Base-by-base conservation (phyloP, 2,797 vertebrate genomes). In the Adelosebastes latens region DNA sequence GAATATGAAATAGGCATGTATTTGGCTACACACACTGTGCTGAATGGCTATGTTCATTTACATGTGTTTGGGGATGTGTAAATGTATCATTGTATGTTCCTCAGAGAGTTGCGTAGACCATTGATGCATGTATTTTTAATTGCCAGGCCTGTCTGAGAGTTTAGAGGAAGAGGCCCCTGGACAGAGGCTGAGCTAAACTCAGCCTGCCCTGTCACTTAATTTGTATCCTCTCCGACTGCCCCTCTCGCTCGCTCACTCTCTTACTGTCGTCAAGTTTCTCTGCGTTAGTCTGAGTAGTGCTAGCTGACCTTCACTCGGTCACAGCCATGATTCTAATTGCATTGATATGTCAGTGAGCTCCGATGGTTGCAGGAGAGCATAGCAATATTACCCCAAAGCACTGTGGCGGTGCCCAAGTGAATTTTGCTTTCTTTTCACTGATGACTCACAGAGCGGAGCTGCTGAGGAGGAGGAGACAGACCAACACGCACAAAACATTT, bases 121-220 rank as follows among this genome's bases (percentile, higher is more conserved):
- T 71, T 91, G 93, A 93, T 95, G 94, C 95, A 91, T 97, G 92
- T 94, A 94, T 96, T 98, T 96, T 97, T 97, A 97, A 98, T 97
- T 97, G 94, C 90, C 69, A 63, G 78, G 77, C 73, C 80, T 87
- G 66, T 80, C 56, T 79, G 42, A 77, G 75, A 81, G 75, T 85
- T 49, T 92, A 7, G 84, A 80, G 72, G 82, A 88, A 76, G 88
- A 87, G 60, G 82, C 87, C 83, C 72, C 81, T 90, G 92, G 82
- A 90, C 89, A 94, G 87, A 77, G 83, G 83, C 92, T 89, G 90
- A 79, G 82, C 92, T 86, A 88, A 93, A 92, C 91, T 88, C 83
- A 84, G 89, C 92, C 89, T 73, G 74, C 79, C 91, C 89, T 92
- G 86, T 90, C 93, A 67, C 82, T 93, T 95, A 86, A 90, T 94